Conservation (phyloP, 2,888 invertebrate species). For the Atrina japonica region DNA sequence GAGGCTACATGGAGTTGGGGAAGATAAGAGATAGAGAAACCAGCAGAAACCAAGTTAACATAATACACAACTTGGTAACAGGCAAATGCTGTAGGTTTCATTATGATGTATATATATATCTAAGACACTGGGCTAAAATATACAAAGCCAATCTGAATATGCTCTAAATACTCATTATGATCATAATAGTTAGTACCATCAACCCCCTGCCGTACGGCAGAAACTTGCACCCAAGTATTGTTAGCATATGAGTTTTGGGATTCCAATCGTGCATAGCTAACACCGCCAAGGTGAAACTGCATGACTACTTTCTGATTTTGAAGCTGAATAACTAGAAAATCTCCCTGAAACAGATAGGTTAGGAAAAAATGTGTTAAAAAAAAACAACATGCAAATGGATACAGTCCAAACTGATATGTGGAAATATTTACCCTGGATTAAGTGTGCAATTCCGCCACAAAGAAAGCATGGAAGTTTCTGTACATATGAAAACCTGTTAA, state of each 20-base stretch:
- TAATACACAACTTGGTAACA: too few relatives aligned
- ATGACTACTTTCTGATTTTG: slow-evolving; percentile 90
- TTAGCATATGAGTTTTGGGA: slow-evolving; percentile 89
- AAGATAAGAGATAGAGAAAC: too few relatives aligned
- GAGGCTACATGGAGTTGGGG: too few relatives aligned
- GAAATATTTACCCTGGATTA: too few relatives aligned
- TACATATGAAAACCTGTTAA: too few relatives aligned
- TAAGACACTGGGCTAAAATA: background rate
- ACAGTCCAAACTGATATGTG: background rate
- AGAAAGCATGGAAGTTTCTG: too few relatives aligned
- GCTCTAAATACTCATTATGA: background rate
- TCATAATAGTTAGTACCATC: slow-evolving; percentile 28
- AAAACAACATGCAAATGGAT: slow-evolving; percentile 4
- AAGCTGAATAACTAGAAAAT: slow-evolving; percentile 89
- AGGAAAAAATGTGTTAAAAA: background rate
- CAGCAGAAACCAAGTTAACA: too few relatives aligned
- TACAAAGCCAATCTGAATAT: background rate
- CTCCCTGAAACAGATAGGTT: slow-evolving; percentile 84
- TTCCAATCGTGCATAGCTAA: slow-evolving; percentile 83
- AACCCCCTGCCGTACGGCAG: slow-evolving; percentile 47
- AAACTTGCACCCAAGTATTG: slow-evolving; percentile 85
- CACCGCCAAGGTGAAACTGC: slow-evolving; percentile 87
- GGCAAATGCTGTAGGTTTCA: too few relatives aligned
- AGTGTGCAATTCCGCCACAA: too few relatives aligned
- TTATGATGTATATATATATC: too few relatives aligned